Evolutionary conservation across 2,797 vertebrate species (phyloP), one percentile per base, ranked within the genome.

Genomic region (Myotis findleyi): DNA sequence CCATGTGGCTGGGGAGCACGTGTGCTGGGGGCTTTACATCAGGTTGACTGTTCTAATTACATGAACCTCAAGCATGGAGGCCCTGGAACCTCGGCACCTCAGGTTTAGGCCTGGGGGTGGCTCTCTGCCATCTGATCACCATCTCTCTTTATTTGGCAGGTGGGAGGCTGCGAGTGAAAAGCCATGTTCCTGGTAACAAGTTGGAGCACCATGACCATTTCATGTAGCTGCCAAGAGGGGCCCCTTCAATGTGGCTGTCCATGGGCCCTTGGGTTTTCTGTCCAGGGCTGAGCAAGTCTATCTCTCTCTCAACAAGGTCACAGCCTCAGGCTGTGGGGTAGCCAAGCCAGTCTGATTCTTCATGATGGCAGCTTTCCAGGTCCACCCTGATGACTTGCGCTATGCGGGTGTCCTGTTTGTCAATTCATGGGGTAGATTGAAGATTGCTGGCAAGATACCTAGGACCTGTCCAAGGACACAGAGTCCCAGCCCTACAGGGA

Each of bases 1-100:
- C 21, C 3, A 1, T 2, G 7, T 2, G 41, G 17, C 55, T 2
- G 18, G 13, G 11, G 41, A 20, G 36, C 18, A 11, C 2, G 5
- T 33, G 2, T 36, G 36, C 4, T 7, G 59, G 47, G 77, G 72
- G 77, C 77, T 59, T 55, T 23, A 51, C 7, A 4, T 10, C 9
- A 33, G 59, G 20, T 25, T 30, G n/a, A 2, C 3, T 10, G 27
- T 66, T 1, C 44, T 7, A 14, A 33, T 44, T 6, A 68, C 49
- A 5, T 3, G 66, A 75, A n/a, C 36, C 5, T 55, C 30, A 44
- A 27, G 18, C 55, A 5, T 0, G 16, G 76, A 73, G 6, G 38
- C 5, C 17, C 13, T 7, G 23, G 86, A 76, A 38, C 33, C 59
- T 53, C 2, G 2, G 12, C 53, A 6, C 13, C 5, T 3, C 23